Evolutionary conservation across 2,888 invertebrate species (phyloP).

Genomic region (Polymixis lichenea): DNA sequence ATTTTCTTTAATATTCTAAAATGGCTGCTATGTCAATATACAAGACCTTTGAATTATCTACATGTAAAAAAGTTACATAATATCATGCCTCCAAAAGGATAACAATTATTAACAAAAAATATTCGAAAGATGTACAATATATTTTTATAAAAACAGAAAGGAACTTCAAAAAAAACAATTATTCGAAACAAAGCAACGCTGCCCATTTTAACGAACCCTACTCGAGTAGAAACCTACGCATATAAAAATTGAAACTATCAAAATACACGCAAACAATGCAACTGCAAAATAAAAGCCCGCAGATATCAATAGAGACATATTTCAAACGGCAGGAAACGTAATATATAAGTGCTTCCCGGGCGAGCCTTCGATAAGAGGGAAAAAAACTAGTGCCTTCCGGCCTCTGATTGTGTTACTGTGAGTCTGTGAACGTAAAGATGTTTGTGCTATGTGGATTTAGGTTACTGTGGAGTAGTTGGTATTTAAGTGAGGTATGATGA

Average conservation of each 20-base stretch:
- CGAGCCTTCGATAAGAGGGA: slow-evolving; percentile 43
- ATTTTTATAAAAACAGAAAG: background rate
- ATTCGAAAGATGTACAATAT: background rate
- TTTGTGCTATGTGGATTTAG: slow-evolving; percentile 25
- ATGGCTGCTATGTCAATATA: background rate
- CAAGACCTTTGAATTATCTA: no score
- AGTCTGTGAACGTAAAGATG: slow-evolving; percentile 30
- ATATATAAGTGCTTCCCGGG: slow-evolving; percentile 64
- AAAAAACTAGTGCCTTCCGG: slow-evolving; percentile 63
- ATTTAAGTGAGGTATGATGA: background rate
- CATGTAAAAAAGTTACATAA: no score
- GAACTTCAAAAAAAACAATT: background rate
- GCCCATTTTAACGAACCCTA: slow-evolving; percentile 1
- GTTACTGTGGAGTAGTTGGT: background rate
- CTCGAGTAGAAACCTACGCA: background rate
- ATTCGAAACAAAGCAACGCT: background rate
- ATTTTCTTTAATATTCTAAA: background rate
- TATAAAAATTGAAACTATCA: slow-evolving; percentile 2
- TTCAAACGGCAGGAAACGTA: slow-evolving; percentile 63
- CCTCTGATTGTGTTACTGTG: slow-evolving; percentile 60
- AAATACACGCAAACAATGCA: slow-evolving; percentile 34
- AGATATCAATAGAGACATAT: slow-evolving; percentile 60
- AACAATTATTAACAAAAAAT: background rate
- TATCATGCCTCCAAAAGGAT: background rate
- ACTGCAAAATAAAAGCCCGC: slow-evolving; percentile 47